These are phyloP conservation scores for Helobdella robusta DNA, from an alignment of 2,888 invertebrate species.

Conservation along the genomic window DNA sequence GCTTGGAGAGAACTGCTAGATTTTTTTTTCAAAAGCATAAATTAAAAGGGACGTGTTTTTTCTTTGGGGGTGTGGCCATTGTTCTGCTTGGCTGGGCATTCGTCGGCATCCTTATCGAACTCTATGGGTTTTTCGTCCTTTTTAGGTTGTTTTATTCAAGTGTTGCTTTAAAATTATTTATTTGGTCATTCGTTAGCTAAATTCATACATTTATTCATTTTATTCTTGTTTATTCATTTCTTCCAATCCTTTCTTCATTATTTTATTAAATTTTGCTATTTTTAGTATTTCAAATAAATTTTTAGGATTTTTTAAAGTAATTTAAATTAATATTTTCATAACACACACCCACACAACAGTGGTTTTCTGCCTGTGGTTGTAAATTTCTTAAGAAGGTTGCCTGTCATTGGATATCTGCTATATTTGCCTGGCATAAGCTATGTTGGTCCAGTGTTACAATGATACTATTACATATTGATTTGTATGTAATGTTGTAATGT, in stretches of 20 bases:
- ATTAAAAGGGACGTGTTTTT: conserved; percentile 75
- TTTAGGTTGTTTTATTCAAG: conserved; percentile 52
- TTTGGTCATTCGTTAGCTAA: background rate
- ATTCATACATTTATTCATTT: too few species aligned
- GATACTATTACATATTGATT: too few species aligned
- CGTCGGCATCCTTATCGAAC: conserved; percentile 88
- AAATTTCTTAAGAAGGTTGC: conserved; percentile 85
- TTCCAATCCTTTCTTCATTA: background rate
- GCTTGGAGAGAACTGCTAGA: conserved; percentile 81
- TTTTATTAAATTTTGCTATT: background rate
- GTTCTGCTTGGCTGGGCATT: conserved; percentile 92
- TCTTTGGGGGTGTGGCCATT: conserved; percentile 77
- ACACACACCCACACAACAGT: conserved; percentile 54
- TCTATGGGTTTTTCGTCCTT: conserved; percentile 77
- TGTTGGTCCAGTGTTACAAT: conserved; percentile 58
- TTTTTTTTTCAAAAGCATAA: conserved; percentile 98
- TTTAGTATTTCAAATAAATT: background rate
- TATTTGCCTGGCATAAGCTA: conserved; percentile 80
- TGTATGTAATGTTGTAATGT: too few species aligned
- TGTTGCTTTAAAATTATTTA: background rate
- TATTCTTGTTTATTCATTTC: background rate
- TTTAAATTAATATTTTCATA: background rate
- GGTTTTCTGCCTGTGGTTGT: conserved; percentile 93
- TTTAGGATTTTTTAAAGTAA: background rate
- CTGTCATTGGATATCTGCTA: conserved; percentile 75